Percentiles rank a stretch among this genome's conserved stretches.
phyloP scores from a whole-genome alignment of 23 tunicate genomes.

The Phallusia fumigata region DNA sequence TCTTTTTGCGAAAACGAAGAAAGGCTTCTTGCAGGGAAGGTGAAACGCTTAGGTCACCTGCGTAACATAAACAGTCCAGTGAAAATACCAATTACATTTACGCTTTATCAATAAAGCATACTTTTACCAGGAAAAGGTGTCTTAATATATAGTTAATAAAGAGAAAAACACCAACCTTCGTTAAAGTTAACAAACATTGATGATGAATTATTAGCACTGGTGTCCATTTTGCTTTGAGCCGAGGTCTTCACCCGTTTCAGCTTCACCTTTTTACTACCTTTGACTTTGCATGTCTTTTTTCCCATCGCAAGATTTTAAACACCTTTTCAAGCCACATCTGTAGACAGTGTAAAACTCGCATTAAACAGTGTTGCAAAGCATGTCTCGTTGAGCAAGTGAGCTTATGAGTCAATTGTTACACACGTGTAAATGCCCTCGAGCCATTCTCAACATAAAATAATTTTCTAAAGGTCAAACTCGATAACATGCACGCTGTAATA shows the following conservation, averaged over 20 bases:
- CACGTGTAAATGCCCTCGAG: conserved; percentile 11
- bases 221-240: conserved; percentile 4
- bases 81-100: too few relatives aligned
- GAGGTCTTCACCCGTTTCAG: background rate
- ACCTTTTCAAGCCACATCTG: too few relatives aligned
- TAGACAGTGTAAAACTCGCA: too few relatives aligned
- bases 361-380: too few relatives aligned
- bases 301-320: background rate
- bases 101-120: too few relatives aligned
- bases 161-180: background rate
- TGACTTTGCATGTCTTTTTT: background rate
- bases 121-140: too few relatives aligned
- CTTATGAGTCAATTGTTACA: background rate
- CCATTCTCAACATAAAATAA: background rate
- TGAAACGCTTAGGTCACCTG: background rate
- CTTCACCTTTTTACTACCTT: conserved; percentile 3
- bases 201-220: background rate
- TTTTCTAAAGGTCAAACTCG: conserved; percentile 9
- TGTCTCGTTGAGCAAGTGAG: background rate
- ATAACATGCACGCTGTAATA: background rate
- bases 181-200: background rate
- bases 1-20: conserved; percentile 28
- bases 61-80: background rate
- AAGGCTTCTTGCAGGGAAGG: conserved; percentile 53
- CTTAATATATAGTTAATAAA: too few relatives aligned